Conservation (phyloP, 2,113 vertebrate species). For the Centropus bengalensis region DNA sequence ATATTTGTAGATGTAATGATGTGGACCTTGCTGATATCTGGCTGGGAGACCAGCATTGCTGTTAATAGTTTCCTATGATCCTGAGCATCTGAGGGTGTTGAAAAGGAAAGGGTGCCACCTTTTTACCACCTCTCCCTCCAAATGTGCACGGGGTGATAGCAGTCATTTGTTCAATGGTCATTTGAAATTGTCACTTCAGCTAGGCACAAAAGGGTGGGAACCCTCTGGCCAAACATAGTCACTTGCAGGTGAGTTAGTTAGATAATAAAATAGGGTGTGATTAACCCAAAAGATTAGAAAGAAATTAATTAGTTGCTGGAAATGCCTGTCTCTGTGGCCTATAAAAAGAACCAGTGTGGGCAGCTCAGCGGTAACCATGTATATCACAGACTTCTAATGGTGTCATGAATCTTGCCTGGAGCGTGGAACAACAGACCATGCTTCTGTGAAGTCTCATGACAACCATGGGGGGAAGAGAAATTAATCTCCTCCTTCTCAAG, state of each 20-base stretch:
- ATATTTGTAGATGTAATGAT: background rate
- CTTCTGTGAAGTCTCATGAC: background rate
- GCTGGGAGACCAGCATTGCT: background rate
- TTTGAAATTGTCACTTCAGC: background rate
- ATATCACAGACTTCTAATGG: background rate
- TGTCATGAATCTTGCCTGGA: background rate
- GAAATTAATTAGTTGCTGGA: background rate
- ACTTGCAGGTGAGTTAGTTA: background rate
- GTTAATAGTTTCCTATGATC: background rate
- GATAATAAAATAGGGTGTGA: constrained; percentile 9
- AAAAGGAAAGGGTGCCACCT: background rate
- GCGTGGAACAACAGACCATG: background rate
- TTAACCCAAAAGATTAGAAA: background rate
- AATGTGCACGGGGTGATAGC: background rate
- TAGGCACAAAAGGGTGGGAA: background rate
- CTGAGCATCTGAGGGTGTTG: background rate
- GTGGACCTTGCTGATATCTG: background rate
- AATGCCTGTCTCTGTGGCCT: background rate
- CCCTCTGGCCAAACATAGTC: background rate
- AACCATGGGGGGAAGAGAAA: background rate
- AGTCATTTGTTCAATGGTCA: background rate
- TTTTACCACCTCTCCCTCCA: background rate
- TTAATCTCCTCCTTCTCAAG: background rate
- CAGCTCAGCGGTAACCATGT: background rate
- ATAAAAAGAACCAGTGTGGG: background rate